These are phyloP conservation scores for Arnoldichthys spilopterus DNA, from an alignment of 2,797 vertebrate genomes.

Conservation along the genomic window DNA sequence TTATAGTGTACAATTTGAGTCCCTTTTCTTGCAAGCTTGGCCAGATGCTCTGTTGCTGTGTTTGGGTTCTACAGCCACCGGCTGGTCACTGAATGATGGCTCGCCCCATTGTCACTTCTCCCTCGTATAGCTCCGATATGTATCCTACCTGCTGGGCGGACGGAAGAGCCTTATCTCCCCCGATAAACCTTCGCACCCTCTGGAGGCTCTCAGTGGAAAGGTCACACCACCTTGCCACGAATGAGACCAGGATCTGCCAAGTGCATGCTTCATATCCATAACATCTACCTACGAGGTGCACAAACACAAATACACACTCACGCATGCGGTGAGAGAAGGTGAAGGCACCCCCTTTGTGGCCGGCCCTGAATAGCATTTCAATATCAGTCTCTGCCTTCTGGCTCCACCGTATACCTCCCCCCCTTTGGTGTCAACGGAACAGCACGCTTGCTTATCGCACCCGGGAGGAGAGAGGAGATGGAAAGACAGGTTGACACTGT, in stretches of 20 bases:
- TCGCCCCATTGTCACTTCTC: slow-evolving; percentile 29
- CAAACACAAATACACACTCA: slow-evolving; percentile 26
- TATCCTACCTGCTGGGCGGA: slow-evolving; percentile 39
- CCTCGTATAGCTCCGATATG: slow-evolving; percentile 41
- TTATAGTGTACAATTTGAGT: background rate
- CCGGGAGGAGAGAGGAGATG: slow-evolving; percentile 44
- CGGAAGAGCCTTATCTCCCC: slow-evolving; percentile 50
- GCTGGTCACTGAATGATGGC: slow-evolving; percentile 27
- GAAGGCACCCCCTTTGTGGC: slow-evolving; percentile 45
- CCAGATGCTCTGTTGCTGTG: background rate
- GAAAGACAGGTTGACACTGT: slow-evolving; percentile 58
- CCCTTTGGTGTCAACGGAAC: slow-evolving; percentile 53
- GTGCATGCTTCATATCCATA: slow-evolving; percentile 45
- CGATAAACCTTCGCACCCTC: slow-evolving; percentile 52
- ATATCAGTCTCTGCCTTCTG: slow-evolving; percentile 55
- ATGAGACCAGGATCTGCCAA: slow-evolving; percentile 43
- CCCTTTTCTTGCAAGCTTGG: background rate
- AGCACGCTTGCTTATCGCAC: slow-evolving; percentile 53
- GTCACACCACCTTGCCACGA: slow-evolving; percentile 42
- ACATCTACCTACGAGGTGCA: slow-evolving; percentile 50
- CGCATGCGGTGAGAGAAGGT: slow-evolving; percentile 5
- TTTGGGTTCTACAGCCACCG: background rate
- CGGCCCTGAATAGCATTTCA: slow-evolving; percentile 55
- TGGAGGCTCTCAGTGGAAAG: slow-evolving; percentile 53
- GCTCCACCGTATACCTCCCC: slow-evolving; percentile 33